Percentiles rank a stretch among this genome's conserved stretches.
These are phyloP conservation scores for Tricholaema leucomelas DNA, from an alignment of 2,113 vertebrate genomes.

Conservation along the genomic window DNA sequence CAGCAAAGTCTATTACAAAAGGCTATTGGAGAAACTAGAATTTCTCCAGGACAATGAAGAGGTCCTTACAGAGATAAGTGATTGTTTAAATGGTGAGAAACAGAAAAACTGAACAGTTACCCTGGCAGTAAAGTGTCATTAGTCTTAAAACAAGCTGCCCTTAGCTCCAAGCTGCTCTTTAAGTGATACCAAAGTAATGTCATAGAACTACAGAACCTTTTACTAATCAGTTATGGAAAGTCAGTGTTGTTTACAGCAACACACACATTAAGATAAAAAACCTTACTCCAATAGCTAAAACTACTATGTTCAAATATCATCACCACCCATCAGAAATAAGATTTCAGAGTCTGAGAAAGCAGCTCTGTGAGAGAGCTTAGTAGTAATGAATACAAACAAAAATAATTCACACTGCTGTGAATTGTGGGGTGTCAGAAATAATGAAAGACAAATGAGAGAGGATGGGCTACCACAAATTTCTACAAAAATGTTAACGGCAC, in stretches of 20 bases:
- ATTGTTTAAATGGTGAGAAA: background rate
- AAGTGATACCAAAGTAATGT: background rate
- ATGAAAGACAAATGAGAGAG: background rate
- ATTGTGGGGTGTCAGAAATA: background rate
- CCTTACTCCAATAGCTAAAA: background rate
- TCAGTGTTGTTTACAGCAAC: background rate
- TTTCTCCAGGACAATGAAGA: background rate
- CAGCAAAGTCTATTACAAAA: background rate
- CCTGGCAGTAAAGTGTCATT: background rate
- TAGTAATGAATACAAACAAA: no score
- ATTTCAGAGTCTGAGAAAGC: background rate
- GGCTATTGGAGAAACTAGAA: background rate
- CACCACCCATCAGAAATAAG: background rate
- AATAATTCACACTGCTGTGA: no score
- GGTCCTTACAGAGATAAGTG: background rate
- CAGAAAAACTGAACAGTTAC: background rate
- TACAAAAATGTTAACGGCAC: background rate
- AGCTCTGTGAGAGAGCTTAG: background rate
- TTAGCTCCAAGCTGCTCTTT: background rate
- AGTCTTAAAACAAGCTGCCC: background rate
- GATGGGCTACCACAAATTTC: background rate
- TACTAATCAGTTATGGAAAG: background rate
- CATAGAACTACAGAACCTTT: background rate
- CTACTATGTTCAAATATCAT: background rate
- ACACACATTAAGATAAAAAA: rapidly evolving